Evolutionary conservation across 2,797 vertebrate species (phyloP).

Genomic region (Tiaroga cobitis): DNA sequence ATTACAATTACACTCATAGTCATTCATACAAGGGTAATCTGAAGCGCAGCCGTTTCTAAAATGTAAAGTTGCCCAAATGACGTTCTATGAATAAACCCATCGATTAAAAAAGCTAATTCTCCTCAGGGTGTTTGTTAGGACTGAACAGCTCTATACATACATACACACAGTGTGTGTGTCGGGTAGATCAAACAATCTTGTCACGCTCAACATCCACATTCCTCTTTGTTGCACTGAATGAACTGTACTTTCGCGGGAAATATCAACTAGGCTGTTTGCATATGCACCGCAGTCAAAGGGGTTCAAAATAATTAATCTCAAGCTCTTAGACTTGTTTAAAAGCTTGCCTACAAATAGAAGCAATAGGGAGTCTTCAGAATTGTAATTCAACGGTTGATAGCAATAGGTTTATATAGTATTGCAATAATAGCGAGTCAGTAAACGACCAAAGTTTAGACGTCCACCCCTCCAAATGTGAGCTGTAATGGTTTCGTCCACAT

Average conservation of each 20-base stretch:
- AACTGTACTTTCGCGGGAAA: slow-evolving; percentile 70
- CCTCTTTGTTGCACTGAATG: slow-evolving; percentile 21
- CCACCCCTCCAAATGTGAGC: slow-evolving; percentile 23
- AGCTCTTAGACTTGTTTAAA: too few species aligned
- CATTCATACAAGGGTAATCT: not conserved
- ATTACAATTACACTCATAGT: too few species aligned
- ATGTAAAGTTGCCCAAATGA: not conserved
- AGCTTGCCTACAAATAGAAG: too few species aligned
- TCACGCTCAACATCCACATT: not conserved
- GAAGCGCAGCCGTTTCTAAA: not conserved
- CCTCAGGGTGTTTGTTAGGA: not conserved
- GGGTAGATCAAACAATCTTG: not conserved
- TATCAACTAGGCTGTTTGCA: slow-evolving; percentile 36
- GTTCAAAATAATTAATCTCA: not conserved
- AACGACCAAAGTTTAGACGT: not conserved
- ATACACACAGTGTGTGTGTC: not conserved
- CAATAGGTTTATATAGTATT: not conserved
- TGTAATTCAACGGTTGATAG: fast-evolving
- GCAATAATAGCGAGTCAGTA: not conserved
- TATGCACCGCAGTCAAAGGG: slow-evolving; percentile 35
- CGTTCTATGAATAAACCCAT: not conserved
- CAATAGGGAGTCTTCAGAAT: fast-evolving
- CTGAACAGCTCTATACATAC: not conserved
- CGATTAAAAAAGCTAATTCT: not conserved
- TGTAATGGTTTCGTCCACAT: slow-evolving; percentile 64